Base-by-base conservation (phyloP, 1,140 invertebrate species). In the Heliothis subflexa region DNA sequence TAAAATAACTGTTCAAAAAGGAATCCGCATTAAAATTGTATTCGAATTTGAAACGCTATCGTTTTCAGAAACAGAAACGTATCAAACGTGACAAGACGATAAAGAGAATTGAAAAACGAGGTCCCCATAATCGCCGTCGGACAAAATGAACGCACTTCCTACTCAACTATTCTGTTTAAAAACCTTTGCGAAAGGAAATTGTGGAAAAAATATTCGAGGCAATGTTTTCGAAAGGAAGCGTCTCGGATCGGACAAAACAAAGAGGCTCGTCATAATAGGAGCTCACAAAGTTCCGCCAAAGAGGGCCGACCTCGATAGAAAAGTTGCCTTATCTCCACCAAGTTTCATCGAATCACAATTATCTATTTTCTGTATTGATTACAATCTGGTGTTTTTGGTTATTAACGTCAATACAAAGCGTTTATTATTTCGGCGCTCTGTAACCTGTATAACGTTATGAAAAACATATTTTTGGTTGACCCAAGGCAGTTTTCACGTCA, bases 271-370 rank as follows among this genome's bases (percentile, higher is more conserved):
- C 83, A 88, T 86, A 88, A 89, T 86, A 78, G 83, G 61, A 70
- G 64, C 62, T 72, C 78, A 62, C 61, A 78, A 84, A 86, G 81
- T 88, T 86, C 25, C 57, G 47, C 79, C 84, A 86, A 89, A 86
- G 83, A 79, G 66, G 79, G 77, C 76, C 83, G 81, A 83, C 85
- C 79, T 66, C 55, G 71, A 55, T 50, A 83, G 18, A 77, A 77
- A 88, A 88, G 80, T 86, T 85, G 78, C 71, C 79, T 87, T 88
- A 88, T 90, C 87, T 78, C 68, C 72, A 61, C 68, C 75, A 86
- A 90, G 77, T 88, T 86, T 77, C 71, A 55, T 61, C 77, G 68
- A 87, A 86, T 86, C 82, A 88, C 83, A 87, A 83, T 86, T 88
- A 87, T 88, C 85, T 83, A 82, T 80, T 86, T 70, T 68, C 28